A percentile compares a stretch with the other conserved stretches of the same genome.
phyloP scores from a whole-genome alignment of 2,888 invertebrate species.

The Brassicogethes aeneus region DNA sequence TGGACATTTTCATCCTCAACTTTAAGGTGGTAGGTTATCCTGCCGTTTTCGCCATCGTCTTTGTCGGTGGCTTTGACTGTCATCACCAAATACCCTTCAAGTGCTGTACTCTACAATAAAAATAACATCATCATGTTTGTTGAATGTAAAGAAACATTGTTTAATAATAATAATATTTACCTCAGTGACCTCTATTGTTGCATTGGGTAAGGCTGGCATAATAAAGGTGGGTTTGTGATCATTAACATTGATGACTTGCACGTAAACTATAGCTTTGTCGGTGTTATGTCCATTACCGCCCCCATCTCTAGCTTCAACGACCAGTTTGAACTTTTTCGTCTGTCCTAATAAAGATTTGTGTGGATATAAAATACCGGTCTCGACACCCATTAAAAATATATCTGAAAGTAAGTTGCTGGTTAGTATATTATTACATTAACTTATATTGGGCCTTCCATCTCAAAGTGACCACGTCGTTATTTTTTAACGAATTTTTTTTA shows the following conservation, averaged over 20 bases:
- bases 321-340: constrained; percentile 44
- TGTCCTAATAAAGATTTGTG: constrained; percentile 61
- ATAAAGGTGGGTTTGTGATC: constrained; percentile 74
- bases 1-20: constrained; percentile 57
- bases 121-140: too few relatives aligned
- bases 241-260: constrained; percentile 71
- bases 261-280: constrained; percentile 63
- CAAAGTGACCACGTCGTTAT: neutral
- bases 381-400: constrained; percentile 65
- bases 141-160: neutral
- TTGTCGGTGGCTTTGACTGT: constrained; percentile 75
- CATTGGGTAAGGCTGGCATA: constrained; percentile 64
- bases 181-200: constrained; percentile 75
- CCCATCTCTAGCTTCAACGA: constrained; percentile 63
- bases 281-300: constrained; percentile 56
- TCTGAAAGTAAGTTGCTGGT: too few relatives aligned
- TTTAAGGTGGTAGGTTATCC: constrained; percentile 75
- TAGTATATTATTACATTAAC: too few relatives aligned
- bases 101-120: constrained; percentile 56
- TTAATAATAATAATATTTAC: constrained; percentile 42
- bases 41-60: constrained; percentile 76
- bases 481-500: neutral
- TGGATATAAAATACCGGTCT: constrained; percentile 75
- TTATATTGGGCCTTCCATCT: too few relatives aligned
- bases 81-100: constrained; percentile 66